Base-by-base conservation (phyloP, 1,140 invertebrate species). In the Drosophila bifasciata region DNA sequence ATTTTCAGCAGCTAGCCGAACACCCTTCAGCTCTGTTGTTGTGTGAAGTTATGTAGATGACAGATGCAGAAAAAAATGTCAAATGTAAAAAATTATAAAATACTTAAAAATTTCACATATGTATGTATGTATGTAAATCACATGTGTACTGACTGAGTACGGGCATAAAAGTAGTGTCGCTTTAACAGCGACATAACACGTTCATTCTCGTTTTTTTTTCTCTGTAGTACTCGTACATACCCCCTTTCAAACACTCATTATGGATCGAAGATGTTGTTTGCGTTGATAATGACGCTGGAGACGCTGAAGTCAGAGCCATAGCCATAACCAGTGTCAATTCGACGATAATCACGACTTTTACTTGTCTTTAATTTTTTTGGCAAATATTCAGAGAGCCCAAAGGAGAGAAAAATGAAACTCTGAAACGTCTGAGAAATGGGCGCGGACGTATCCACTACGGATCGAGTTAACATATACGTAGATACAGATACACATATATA, bases 321-420 rank as follows among this genome's bases (percentile, higher is more conserved):
- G 3, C 16, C 17, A n/a, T 6, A 59, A 32, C 13, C 52, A 60
- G 60, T 69, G 83, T 68, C 78, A 83, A 86, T 86, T 75, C 81
- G 81, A 83, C 84, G 83, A 80, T 89, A 89, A 89, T 85, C 84
- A 89, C 84, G 84, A 89, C 85, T 89, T 89, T 89, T 89, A 89
- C 88, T 88, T 88, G 88, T 80, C 78, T 88, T 90, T 88, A 90
- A 90, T 90, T 90, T 84, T 86, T 90, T 90, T 83, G 81, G 88
- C 86, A 90, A 90, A 90, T 84, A 90, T 11, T 4, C 4, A 11
- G 3, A 21, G 19, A 66, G 32, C 76, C 40, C 49, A 60, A 36
- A 50, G 50, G 49, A 25, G 36, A 39, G 49, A 36, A 73, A 40
- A 40, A 57, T 36, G 50, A 75, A 55, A 60, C 45, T 58, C 39